phyloP scores from a whole-genome alignment of 2,797 vertebrate genomes.

The Phalanger gymnotis region DNA sequence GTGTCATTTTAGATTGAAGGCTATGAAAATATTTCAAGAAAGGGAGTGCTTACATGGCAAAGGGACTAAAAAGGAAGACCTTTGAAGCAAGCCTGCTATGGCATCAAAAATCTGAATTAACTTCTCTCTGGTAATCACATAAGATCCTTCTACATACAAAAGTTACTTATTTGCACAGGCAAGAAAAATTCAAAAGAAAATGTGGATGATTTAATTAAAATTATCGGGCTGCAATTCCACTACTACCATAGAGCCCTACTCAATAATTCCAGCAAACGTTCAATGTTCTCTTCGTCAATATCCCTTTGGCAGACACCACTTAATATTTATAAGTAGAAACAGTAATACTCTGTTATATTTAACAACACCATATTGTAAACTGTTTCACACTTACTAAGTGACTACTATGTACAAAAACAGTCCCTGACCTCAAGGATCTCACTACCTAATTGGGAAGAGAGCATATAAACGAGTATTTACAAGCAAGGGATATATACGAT shows the following conservation, averaged over 20 bases:
- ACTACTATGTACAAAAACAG: not conserved
- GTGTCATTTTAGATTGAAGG: slow-evolving; percentile 12
- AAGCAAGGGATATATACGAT: not conserved
- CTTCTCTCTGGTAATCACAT: not conserved
- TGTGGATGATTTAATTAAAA: not conserved
- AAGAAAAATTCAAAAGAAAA: not conserved
- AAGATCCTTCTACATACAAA: not conserved
- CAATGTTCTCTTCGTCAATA: not conserved
- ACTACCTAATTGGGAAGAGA: not conserved
- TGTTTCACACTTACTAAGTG: not conserved
- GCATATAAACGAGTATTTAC: not conserved
- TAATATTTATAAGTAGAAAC: not conserved
- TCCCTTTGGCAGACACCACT: not conserved
- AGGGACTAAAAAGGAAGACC: not conserved
- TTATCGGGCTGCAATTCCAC: not conserved
- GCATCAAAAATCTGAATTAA: no score
- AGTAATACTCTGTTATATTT: not conserved
- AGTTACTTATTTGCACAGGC: not conserved
- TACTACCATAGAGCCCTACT: not conserved
- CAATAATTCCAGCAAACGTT: not conserved
- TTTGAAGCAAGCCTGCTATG: not conserved
- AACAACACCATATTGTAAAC: not conserved
- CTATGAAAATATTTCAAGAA: slow-evolving; percentile 14
- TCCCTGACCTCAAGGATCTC: not conserved
- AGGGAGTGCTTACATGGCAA: no score